Evolutionary conservation across 2,888 invertebrate genomes (phyloP), one percentile per base, ranked within the genome.

Genomic region (Troides aeacus): DNA sequence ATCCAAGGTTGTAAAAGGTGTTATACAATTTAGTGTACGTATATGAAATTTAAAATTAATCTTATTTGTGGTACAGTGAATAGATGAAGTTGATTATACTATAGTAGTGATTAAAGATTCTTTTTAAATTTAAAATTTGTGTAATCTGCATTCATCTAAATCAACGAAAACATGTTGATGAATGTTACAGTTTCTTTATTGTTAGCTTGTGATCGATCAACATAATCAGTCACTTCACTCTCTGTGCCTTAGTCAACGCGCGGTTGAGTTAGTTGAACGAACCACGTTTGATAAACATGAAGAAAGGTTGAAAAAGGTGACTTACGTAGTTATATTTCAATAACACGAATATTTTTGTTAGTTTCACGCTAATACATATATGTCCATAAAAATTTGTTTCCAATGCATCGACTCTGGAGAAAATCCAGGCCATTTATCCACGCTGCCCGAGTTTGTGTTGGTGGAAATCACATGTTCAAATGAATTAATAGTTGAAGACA

Each of bases 281-380:
- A 84, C 81, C 70, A 69, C 65, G 71, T 59, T 71, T 72, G 76
- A 79, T 77, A 83, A 82, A 81, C 77, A 77, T 64, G 23, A 6
- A 72, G 74, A 71, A 81, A 84, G 83, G 82, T 81, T 78, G 75
- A 18, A 36, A 64, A 76, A 82, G 80, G 83, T 79, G 76, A 75
- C 71, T 23, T 21, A 58, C 57, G 21, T 56, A 58, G 10, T 58
- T 58, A 58, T 15, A 21, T 58, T 21, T 58, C 57, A 58, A n/a
- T 15, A 15, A 58, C 12, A 58, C 4, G 5, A n/a, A 53, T 53
- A n/a, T 53, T n/a, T n/a, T 53, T 53, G 7, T 53, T 15, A 12
- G 46, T 46, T 46, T 46, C 4, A 46, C 46, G 46, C 15, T 46
- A 30, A 3, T 46, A 46, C 46, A 46, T 46, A 46, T 46, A 46